phyloP scores from a whole-genome alignment of 2,888 invertebrate genomes.

The Elegia similella region DNA sequence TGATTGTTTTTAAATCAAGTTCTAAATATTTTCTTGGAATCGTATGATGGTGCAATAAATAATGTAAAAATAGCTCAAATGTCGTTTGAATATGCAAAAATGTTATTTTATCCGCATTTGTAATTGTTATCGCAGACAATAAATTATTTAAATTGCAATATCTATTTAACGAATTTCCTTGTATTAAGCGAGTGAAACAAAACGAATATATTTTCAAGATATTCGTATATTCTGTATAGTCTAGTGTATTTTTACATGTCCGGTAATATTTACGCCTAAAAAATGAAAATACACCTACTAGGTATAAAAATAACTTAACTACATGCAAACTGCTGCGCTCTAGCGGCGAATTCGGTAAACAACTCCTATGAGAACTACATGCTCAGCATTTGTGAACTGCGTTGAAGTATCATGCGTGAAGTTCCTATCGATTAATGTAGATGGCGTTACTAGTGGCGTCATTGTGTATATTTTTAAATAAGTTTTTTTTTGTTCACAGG shows the following conservation, averaged over 20 bases:
- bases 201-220: too few species aligned
- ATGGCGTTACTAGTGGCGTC: slow-evolving; percentile 35
- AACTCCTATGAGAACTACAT: neutral
- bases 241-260: too few species aligned
- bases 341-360: neutral
- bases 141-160: too few species aligned
- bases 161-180: too few species aligned
- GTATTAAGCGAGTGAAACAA: too few species aligned
- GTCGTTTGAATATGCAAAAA: neutral
- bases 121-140: too few species aligned
- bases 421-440: slow-evolving; percentile 30
- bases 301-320: too few species aligned
- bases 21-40: neutral
- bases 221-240: too few species aligned
- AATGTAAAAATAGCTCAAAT: neutral
- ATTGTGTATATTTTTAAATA: neutral
- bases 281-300: too few species aligned
- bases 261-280: too few species aligned
- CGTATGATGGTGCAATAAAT: neutral
- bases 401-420: slow-evolving; percentile 19
- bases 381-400: too few species aligned
- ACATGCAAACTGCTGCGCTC: neutral
- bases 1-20: neutral
- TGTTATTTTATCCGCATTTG: too few species aligned
- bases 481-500: slow-evolving; percentile 35